Evolutionary conservation across 2,888 invertebrate genomes (phyloP), one percentile per base, ranked within the genome.

Genomic region (Coleophora deauratella): DNA sequence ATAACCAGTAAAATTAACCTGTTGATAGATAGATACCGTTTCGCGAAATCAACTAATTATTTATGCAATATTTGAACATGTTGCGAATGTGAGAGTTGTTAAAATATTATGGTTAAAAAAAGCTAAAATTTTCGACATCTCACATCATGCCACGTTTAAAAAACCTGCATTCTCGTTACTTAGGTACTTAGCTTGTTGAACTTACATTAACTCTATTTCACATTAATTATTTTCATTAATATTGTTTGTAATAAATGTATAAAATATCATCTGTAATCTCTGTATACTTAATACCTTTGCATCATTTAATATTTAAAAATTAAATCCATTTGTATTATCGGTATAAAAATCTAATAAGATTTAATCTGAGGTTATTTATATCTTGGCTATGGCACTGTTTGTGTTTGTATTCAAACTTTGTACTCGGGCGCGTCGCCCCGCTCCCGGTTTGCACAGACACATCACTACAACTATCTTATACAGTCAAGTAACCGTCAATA

Each of bases 221-320:
- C 79, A 75, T 74, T 78, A 73, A 76, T 66, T 11, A 31, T 35
- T 46, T 65, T 76, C 79, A 78, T 81, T 82, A 82, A 84, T 82
- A 82, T 79, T 80, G 80, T 82, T 69, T 81, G 81, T 84, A 84
- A 84, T 85, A 85, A 85, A 81, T 85, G 84, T 85, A 85, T 85
- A 85, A 85, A 85, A 85, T 85, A 85, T 84, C 82, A 84, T 85
- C 84, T 85, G 77, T 84, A 82, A 82, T 85, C 80, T 85, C 84
- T 85, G 84, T 85, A 85, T 84, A 84, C 81, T 79, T 81, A 85
- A 82, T 84, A 84, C 80, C 77, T 76, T 81, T 80, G 79, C 21
- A 4, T 21, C 21, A 21, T 10, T 78, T 77, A 75, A 82, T 84
- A 82, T 80, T 85, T 84, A 78, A 85, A 81, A 85, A 85, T 82